phyloP scores from a whole-genome alignment of 2,797 vertebrate genomes.

The Gymnopithys bicolor region DNA sequence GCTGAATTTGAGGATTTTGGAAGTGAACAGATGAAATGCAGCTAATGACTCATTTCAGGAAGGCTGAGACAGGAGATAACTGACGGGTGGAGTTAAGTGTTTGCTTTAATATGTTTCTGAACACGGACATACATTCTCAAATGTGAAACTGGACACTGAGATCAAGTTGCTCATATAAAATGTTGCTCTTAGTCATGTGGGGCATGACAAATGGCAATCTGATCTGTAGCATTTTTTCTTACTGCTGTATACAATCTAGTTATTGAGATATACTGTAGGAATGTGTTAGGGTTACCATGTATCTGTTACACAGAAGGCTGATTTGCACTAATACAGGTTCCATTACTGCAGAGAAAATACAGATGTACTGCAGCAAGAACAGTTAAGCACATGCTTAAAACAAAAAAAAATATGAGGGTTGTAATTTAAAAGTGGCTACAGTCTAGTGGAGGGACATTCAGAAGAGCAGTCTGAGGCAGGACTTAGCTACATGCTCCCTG shows the following conservation, averaged over 20 bases:
- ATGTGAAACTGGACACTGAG: neutral
- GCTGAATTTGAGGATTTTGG: constrained; percentile 63
- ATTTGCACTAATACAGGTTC: neutral
- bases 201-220: neutral
- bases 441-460: neutral
- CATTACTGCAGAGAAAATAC: neutral
- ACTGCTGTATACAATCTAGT: neutral
- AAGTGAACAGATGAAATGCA: constrained; percentile 58
- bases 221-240: neutral
- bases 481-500: accelerated
- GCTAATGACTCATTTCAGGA: constrained; percentile 48
- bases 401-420: accelerated
- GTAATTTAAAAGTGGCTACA: neutral
- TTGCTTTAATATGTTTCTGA: neutral
- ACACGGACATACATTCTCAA: neutral
- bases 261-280: neutral
- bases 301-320: neutral
- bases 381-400: neutral
- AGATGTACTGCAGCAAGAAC: neutral
- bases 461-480: neutral
- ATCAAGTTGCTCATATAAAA: neutral
- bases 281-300: neutral
- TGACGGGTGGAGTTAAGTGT: neutral
- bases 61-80: constrained; percentile 14
- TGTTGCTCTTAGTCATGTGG: neutral